Evolutionary conservation across 2,888 invertebrate species (phyloP), one percentile per base, ranked within the genome.

Genomic region (Lissonota sp.): DNA sequence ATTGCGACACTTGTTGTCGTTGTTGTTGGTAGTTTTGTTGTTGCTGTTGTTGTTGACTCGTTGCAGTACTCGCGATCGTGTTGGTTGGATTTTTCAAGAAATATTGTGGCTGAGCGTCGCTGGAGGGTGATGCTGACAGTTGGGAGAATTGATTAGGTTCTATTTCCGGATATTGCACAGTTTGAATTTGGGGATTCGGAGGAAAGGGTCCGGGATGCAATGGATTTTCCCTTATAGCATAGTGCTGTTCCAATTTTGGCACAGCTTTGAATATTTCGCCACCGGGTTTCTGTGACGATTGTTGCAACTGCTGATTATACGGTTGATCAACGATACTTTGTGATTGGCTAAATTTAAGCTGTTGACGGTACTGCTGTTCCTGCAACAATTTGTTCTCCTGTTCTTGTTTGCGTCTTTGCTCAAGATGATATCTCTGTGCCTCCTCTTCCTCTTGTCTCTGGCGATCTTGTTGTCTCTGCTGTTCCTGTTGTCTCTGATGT

Each of bases 181-280:
- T 51, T 8, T 87, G 83, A 8, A 84, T 76, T 64, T 88, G 83
- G 4, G 89, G 85, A 83, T 88, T 91, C 1, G 90, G 90, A 6
- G 92, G 92, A 76, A 91, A 92, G 0, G 91, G 92, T 12, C 92
- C 92, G 0, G 92, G 92, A 69, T 92, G 91, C 46, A 88, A 88
- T 5, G 92, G 92, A 83, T 92, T 93, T 74, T 92, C 92, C 64
- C 92, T 84, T 46, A 92, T 91, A 0, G 92, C 88, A 42, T 91
- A 91, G 86, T 97, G 97, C 86, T 97, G 96, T 92, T 97, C 97
- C 84, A 95, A 95, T 93, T 96, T 96, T 5, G 97, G 95, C 77
- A 97, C 95, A 14, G 97, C 95, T 73, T 96, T 95, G 16, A 97
- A 94, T 53, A 97, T 93, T 92, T 97, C 96, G 0, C 96, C 96